Evolutionary conservation across 1,140 invertebrate species (phyloP).

Genomic region (Drosophila kohkoa): DNA sequence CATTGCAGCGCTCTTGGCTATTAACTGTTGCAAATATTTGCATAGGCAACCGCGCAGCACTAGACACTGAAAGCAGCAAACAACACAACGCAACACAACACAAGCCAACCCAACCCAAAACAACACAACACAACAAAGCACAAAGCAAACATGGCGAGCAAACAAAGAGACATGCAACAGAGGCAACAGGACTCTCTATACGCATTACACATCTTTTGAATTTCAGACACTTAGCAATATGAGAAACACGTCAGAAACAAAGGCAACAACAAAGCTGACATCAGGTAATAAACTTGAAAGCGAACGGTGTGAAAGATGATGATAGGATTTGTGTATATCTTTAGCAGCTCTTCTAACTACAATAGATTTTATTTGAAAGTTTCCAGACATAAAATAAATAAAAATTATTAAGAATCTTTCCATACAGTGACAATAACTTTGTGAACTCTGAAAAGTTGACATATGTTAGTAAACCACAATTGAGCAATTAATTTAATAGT

Average conservation of each 20-base stretch:
- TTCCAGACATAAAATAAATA: no score
- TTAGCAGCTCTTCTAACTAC: constrained; percentile 8
- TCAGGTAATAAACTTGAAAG: constrained; percentile 37
- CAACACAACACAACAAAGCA: constrained; percentile 45
- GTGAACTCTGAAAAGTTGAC: no score
- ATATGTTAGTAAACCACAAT: no score
- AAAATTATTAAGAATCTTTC: no score
- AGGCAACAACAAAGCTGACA: constrained; percentile 17
- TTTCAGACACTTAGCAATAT: constrained; percentile 40
- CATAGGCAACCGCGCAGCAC: constrained; percentile 63
- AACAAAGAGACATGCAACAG: constrained; percentile 43
- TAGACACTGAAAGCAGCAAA: constrained; percentile 65
- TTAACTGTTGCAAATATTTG: constrained; percentile 79
- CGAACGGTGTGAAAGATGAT: constrained; percentile 16
- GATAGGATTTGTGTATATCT: neutral
- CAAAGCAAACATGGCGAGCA: constrained; percentile 44
- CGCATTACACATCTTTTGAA: constrained; percentile 24
- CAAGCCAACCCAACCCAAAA: constrained; percentile 43
- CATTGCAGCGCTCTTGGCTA: constrained; percentile 70
- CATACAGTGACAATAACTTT: no score
- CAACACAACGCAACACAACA: no score
- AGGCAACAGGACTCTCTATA: constrained; percentile 19
- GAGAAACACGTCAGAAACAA: constrained; percentile 15
- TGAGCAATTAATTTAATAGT: no score
- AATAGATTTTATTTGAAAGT: no score